These are phyloP conservation scores for Liparis tanakae DNA, from an alignment of 2,797 vertebrate species.

Conservation along the genomic window DNA sequence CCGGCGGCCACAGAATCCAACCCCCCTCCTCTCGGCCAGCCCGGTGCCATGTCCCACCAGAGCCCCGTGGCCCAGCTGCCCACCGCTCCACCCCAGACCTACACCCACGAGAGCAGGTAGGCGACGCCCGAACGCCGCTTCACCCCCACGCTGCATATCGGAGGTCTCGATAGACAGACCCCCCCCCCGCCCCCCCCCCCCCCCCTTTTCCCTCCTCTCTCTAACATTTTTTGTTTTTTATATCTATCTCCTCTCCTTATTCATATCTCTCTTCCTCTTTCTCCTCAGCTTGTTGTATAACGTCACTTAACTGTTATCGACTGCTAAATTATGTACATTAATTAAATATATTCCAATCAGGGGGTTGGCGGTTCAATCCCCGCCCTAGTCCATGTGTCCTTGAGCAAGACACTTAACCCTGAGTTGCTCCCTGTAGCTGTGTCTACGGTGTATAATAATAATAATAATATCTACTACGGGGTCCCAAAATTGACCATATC, in stretches of 20 bases:
- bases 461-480: constrained; percentile 16
- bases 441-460: too few species aligned
- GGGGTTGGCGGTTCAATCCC: too few species aligned
- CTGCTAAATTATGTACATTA: constrained; percentile 75
- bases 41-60: constrained; percentile 85
- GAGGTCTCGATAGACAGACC: constrained; percentile 33
- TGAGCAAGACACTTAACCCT: too few species aligned
- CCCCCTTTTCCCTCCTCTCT: neutral
- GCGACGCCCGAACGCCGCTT: constrained; percentile 69
- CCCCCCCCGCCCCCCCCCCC: too few species aligned
- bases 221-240: constrained; percentile 18
- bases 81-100: constrained; percentile 86
- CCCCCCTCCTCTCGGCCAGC: constrained; percentile 67
- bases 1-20: constrained; percentile 65
- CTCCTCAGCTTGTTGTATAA: constrained; percentile 68
- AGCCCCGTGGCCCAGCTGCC: constrained; percentile 85
- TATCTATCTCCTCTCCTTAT: neutral
- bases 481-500: constrained; percentile 46
- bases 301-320: constrained; percentile 76
- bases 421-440: too few species aligned
- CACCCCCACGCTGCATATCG: constrained; percentile 14
- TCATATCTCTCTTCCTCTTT: neutral
- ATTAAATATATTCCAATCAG: neutral
- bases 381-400: too few species aligned
- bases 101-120: constrained; percentile 96